Base-by-base conservation (phyloP, 2,113 vertebrate genomes). In the Nothocercus nigrocapillus region DNA sequence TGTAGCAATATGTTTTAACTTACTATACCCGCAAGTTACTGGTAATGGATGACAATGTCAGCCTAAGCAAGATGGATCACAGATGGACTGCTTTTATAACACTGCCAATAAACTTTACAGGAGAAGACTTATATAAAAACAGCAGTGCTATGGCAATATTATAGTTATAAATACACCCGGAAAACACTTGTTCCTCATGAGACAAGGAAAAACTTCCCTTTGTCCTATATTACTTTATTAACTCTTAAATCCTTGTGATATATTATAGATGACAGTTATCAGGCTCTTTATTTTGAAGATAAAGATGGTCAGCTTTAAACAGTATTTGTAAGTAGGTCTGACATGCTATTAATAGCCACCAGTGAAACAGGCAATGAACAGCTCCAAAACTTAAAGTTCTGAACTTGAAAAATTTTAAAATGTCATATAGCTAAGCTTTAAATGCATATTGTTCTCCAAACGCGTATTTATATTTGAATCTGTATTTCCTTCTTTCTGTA, bases 11-110 rank as follows among this genome's bases (percentile, higher is more conserved):
- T 74, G 5, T 73, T 93, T 82, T 88, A 76, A 70, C 69, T 82
- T 83, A 73, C 25, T 76, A 16, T 70, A 76, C 18, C 20, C 72
- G 10, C 66, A 91, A 89, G 9, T 84, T 90, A 49, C 22, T n/a
- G 30, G n/a, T 40, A 93, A 88, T 76, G 61, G 74, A 85, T 83
- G 28, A 91, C 56, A 88, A 80, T 47, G n/a, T 7, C 68, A 96
- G 15, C 51, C 73, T 94, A 88, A 93, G 58, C 14, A 76, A 88
- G 69, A 76, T 63, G 20, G 38, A 90, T 75, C 61, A 76, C 63
- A 83, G 78, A 80, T 18, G 24, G 34, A 64, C 5, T 72, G 14
- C 5, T 95, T 93, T 90, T 79, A 72, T 77, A 82, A 68, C 7
- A 32, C 24, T 80, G 38, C 61, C 42, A 83, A 68, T 83, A 66